A percentile compares a stretch with the other conserved stretches of the same genome.
phyloP scores from a whole-genome alignment of 2,113 vertebrate genomes.

The Danionella cerebrum region DNA sequence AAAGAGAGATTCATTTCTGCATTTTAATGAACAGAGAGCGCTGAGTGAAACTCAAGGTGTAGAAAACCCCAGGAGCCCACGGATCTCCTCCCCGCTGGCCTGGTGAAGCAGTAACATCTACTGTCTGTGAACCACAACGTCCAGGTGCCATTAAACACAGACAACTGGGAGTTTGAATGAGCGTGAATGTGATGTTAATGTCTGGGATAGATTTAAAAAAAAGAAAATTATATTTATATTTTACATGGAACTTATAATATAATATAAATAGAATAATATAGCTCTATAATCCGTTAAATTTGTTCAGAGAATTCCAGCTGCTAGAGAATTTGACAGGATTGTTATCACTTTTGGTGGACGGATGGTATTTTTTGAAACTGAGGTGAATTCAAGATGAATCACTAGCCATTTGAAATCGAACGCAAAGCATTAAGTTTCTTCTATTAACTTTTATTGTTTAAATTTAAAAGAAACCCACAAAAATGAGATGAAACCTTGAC shows the following conservation, averaged over 20 bases:
- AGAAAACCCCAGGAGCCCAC: constrained; percentile 77
- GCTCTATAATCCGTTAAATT: constrained; percentile 20
- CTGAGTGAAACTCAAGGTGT: constrained; percentile 77
- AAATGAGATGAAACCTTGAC: too few relatives aligned
- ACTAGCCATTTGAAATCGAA: constrained; percentile 14
- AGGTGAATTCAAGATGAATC: background rate
- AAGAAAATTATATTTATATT: constrained; percentile 35
- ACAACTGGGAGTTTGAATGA: background rate
- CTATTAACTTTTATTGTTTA: too few relatives aligned
- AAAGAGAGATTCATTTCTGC: background rate
- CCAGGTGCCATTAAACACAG: constrained; percentile 55
- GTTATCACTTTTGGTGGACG: constrained; percentile 16
- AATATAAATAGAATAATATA: constrained; percentile 46
- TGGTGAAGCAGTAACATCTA: constrained; percentile 71
- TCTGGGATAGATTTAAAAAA: constrained; percentile 13
- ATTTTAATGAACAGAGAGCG: constrained; percentile 70
- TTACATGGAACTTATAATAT: constrained; percentile 12
- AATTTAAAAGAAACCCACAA: too few relatives aligned
- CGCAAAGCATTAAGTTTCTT: background rate
- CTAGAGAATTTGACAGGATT: constrained; percentile 27
- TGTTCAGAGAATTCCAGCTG: background rate
- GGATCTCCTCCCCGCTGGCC: constrained; percentile 80
- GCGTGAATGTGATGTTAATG: background rate
- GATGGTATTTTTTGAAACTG: background rate
- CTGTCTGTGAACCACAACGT: constrained; percentile 44